Conservation (phyloP, 1,140 invertebrate species). For the Procambarus clarkii region DNA sequence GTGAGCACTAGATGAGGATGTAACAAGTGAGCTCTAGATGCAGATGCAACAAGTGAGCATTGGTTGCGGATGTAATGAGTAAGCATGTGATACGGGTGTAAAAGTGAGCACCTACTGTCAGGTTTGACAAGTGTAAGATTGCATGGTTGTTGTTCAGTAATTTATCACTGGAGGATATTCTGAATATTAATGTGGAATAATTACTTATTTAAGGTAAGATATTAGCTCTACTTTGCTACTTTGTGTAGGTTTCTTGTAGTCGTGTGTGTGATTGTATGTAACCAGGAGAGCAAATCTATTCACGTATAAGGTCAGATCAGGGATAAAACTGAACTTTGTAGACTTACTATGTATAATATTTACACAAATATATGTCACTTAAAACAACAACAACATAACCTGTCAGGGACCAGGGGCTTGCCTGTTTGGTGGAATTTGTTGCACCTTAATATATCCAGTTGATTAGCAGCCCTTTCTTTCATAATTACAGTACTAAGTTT, state of each 20-base stretch:
- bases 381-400: not conserved
- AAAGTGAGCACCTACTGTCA: not conserved
- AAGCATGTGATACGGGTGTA: too few species aligned
- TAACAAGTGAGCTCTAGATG: too few species aligned
- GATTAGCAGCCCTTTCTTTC: not conserved
- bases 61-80: too few species aligned
- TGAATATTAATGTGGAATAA: not conserved
- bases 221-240: not conserved
- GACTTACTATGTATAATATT: not conserved
- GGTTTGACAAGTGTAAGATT: not conserved
- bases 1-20: too few species aligned
- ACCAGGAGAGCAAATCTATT: not conserved
- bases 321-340: not conserved
- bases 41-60: too few species aligned
- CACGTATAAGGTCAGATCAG: not conserved
- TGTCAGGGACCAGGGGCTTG: not conserved
- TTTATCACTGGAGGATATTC: not conserved
- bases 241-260: constrained; percentile 1
- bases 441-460: not conserved
- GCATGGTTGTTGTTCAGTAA: not conserved
- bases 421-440: too few species aligned
- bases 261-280: not conserved
- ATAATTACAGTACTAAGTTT: not conserved
- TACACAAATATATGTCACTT: not conserved
- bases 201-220: not conserved